A percentile compares a stretch with the other conserved stretches of the same genome.
Evolutionary conservation across 1,140 invertebrate genomes (phyloP).

Genomic region (Orussus abietinus): DNA sequence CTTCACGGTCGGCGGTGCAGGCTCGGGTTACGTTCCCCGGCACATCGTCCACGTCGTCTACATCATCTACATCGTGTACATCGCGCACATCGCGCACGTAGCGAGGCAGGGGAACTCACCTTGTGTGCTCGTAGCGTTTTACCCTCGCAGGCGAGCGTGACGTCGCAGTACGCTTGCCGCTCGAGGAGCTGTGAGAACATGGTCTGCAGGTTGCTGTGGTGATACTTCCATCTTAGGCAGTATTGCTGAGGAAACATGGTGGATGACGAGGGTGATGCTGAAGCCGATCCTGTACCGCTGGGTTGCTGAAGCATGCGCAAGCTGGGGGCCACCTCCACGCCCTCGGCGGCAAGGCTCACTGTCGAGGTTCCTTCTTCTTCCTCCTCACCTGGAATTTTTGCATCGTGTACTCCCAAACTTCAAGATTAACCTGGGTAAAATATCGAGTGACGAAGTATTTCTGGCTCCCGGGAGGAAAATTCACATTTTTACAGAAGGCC

Average conservation of each 20-base stretch:
- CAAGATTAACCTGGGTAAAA: no score
- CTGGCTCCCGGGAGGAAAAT: no score
- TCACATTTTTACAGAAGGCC: no score
- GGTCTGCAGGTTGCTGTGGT: constrained; percentile 82
- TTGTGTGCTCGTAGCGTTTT: constrained; percentile 85
- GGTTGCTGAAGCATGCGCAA: constrained; percentile 48
- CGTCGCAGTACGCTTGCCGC: constrained; percentile 85
- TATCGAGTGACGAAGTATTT: no score
- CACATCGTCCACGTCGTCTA: no score
- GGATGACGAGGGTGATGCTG: constrained; percentile 31
- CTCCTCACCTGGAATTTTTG: constrained; percentile 24
- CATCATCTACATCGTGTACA: no score
- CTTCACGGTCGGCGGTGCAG: no score
- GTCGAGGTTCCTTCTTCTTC: constrained; percentile 24
- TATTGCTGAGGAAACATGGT: constrained; percentile 81
- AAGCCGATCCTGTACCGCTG: constrained; percentile 24
- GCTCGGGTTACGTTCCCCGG: no score
- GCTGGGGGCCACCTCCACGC: constrained; percentile 26
- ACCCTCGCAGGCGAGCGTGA: constrained; percentile 85
- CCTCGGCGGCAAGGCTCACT: constrained; percentile 26
- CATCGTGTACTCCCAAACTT: no score
- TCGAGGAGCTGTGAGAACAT: constrained; percentile 87
- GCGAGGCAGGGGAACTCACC: no score
- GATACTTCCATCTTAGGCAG: constrained; percentile 87
- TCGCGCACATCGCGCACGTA: no score